Base-by-base conservation (phyloP, 2,888 invertebrate genomes). In the Galerucella calmariensis region DNA sequence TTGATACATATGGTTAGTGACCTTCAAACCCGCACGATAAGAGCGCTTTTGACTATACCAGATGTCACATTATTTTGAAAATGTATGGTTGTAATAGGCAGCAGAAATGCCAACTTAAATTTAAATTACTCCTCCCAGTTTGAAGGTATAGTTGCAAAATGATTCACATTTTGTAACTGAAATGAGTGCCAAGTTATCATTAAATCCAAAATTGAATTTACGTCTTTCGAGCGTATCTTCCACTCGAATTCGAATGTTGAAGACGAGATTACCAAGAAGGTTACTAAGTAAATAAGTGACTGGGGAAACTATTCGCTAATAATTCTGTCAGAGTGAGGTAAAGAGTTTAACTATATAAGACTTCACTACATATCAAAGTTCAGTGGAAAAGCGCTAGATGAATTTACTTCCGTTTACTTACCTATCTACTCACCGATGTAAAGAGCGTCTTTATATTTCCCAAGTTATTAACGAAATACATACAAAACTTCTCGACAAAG, bases 291-390 rank as follows among this genome's bases (percentile, higher is more conserved):
- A 67, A 74, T 76, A 69, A 74, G 69, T 76, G 51, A 51, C 41
- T 20, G 35, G 24, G 56, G 46, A 35, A 69, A 73, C 68, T 77
- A 72, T 71, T 73, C 69, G 61, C 77, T 72, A 75, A 73, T 71
- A 77, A 73, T 75, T 72, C 44, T 71, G 71, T 73, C 63, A 66
- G 44, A 62, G 27, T 66, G 20, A 68, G 58, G 35, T 70, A 73
- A 74, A 51, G 65, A 66, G 62, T 70, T 77, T 77, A 75, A 69
- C 66, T 70, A 62, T 70, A 62, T 41, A 62, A 63, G 69, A 73
- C 73, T 75, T 76, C 59, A 67, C 68, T 69, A 69, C 69, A 69
- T 77, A 75, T 77, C 75, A 73, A 75, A 77, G 71, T 77, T 75
- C 51, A 75, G 77, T 73, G 73, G 73, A 72, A 73, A 77, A 73